Conservation (phyloP, 2,888 invertebrate genomes). For the Troglohyphantes excavatus region DNA sequence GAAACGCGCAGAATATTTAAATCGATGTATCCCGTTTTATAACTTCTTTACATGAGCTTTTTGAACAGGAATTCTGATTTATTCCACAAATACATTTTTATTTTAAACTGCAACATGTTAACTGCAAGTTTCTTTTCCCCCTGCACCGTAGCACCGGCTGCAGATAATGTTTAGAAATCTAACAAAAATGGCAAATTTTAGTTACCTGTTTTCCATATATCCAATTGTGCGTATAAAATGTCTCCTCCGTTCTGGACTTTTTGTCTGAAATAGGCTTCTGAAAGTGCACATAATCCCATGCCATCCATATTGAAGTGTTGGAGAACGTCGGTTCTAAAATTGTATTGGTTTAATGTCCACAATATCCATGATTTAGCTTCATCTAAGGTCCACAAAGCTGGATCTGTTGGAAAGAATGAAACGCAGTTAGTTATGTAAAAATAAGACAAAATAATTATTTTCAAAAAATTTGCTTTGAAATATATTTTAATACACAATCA, state of each 20-base stretch:
- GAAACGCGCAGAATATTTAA: not conserved
- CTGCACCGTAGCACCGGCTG: not conserved
- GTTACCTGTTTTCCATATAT: constrained; percentile 92
- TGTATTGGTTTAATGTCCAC: constrained; percentile 91
- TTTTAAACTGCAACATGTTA: not conserved
- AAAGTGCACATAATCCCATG: constrained; percentile 88
- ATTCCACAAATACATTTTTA: not conserved
- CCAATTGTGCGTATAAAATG: constrained; percentile 92
- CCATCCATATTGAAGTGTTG: constrained; percentile 88
- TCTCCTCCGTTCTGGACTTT: constrained; percentile 90
- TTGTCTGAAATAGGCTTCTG: constrained; percentile 92
- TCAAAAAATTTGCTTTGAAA: too few relatives aligned
- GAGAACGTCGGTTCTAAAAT: constrained; percentile 86
- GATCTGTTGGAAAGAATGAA: constrained; percentile 82
- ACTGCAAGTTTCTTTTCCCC: not conserved
- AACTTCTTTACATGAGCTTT: not conserved
- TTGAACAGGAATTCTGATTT: not conserved
- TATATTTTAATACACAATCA: too few relatives aligned
- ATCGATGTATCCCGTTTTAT: not conserved
- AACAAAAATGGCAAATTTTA: not conserved
- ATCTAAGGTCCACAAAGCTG: constrained; percentile 91
- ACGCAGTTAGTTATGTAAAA: not conserved
- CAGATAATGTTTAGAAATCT: not conserved
- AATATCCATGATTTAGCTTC: constrained; percentile 95
- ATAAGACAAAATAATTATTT: too few relatives aligned